Base-by-base conservation (phyloP, 2,888 invertebrate species). In the Drosophila kuntzei region DNA sequence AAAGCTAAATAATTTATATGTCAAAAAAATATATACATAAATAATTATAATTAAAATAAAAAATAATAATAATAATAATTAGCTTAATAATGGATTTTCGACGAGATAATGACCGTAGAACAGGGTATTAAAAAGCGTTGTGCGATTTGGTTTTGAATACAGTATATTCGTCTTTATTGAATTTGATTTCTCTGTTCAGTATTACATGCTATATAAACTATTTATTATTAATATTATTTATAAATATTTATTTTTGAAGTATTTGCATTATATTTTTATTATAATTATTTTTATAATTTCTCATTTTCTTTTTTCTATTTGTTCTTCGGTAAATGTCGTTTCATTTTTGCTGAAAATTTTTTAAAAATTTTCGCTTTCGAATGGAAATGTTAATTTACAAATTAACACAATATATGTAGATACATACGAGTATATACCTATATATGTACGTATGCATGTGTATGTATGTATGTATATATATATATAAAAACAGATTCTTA, bases 131-230 rank as follows among this genome's bases (percentile, higher is more conserved):
- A 41, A 44, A 46, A 22, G 12, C 36, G 2, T 2, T 14, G 16
- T 18, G 16, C 3, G 1, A 36, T 34, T 12, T 65, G 69, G 55
- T 51, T 84, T 85, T 76, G 83, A 84, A 84, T 84, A 84, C 84
- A 87, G 80, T 84, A 82, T 87, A 87, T 87, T 86, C 86, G 69
- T 87, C 80, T 84, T 84, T 84, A 84, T 84, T 84, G 83, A 87
- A 84, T 84, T 87, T 87, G 84, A 86, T 84, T 84, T 84, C 69
- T 78, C 71, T 83, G 87, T 83, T 83, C 85, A 79, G 80, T 87
- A 85, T 84, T 84, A 84, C 86, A 84, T 85, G 82, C 84, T 84
- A 84, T 87, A 83, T 84, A 88, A 78, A 83, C 88, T 84, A 88
- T 79, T 79, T 79, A 71, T 71, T 74, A 64, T 77, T 77, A 69